These are phyloP conservation scores for Apodemia mormo DNA, from an alignment of 2,888 invertebrate genomes.

Conservation along the genomic window DNA sequence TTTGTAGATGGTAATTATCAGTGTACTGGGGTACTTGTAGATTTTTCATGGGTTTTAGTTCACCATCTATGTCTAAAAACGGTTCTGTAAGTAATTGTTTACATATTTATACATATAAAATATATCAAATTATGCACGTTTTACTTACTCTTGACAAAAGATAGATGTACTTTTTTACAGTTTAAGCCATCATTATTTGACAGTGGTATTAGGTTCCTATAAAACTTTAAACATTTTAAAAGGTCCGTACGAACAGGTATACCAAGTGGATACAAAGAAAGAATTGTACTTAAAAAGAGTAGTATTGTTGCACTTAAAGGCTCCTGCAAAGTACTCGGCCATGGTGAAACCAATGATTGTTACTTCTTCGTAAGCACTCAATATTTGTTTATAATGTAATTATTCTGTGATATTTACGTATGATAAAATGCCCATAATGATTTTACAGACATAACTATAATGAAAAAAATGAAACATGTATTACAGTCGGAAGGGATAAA, in stretches of 20 bases:
- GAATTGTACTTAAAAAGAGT: constrained; percentile 82
- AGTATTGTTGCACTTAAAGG: constrained; percentile 83
- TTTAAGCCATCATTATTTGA: constrained; percentile 79
- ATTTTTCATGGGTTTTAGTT: constrained; percentile 84
- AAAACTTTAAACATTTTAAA: constrained; percentile 79
- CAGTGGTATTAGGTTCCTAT: constrained; percentile 86
- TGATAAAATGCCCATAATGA: not conserved
- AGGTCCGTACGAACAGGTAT: constrained; percentile 87
- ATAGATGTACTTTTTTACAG: constrained; percentile 56
- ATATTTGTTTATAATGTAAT: constrained; percentile 6
- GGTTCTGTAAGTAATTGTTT: constrained; percentile 51
- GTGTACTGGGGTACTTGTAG: constrained; percentile 86
- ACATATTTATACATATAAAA: not conserved
- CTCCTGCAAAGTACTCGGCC: constrained; percentile 81
- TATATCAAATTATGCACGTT: not conserved
- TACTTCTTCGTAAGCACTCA: constrained; percentile 67
- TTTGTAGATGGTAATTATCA: constrained; percentile 86
- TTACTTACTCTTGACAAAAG: not conserved
- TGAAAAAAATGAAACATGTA: constrained; percentile 74
- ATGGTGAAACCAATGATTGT: constrained; percentile 85
- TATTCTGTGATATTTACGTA: constrained; percentile 22
- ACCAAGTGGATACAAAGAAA: constrained; percentile 82
- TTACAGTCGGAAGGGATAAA: constrained; percentile 82
- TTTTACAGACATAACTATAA: constrained; percentile 52
- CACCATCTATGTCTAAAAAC: constrained; percentile 79